Conservation (phyloP, 2,888 invertebrate species). For the Nemotelus pantherinus region DNA sequence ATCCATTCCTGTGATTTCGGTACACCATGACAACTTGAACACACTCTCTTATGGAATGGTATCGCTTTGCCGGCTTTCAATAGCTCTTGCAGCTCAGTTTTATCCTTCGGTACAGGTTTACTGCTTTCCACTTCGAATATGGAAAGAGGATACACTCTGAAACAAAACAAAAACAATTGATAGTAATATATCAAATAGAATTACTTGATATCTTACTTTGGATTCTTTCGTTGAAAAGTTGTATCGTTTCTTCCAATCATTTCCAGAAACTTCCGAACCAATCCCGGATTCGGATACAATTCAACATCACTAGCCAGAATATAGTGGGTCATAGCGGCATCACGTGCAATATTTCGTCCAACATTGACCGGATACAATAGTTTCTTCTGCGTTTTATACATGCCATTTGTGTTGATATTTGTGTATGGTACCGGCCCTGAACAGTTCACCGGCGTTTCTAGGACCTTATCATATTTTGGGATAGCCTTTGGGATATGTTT, state of each 20-base stretch:
- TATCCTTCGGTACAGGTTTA: slow-evolving; percentile 74
- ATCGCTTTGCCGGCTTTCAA: slow-evolving; percentile 81
- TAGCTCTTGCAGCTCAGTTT: slow-evolving; percentile 78
- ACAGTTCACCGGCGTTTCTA: slow-evolving; percentile 76
- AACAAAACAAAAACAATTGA: slow-evolving; percentile 50
- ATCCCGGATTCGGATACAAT: slow-evolving; percentile 85
- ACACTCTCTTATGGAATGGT: slow-evolving; percentile 91
- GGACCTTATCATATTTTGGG: slow-evolving; percentile 72
- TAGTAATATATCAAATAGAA: background rate
- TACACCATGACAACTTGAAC: slow-evolving; percentile 88
- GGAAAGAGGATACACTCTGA: slow-evolving; percentile 85
- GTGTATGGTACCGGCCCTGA: slow-evolving; percentile 75
- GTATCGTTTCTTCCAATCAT: slow-evolving; percentile 81
- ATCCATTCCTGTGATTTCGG: slow-evolving; percentile 88
- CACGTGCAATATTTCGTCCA: slow-evolving; percentile 88
- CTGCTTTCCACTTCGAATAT: slow-evolving; percentile 86
- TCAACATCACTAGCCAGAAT: slow-evolving; percentile 90
- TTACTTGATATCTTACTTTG: slow-evolving; percentile 61
- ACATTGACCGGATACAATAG: slow-evolving; percentile 90
- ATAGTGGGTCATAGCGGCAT: slow-evolving; percentile 82
- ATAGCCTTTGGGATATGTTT: slow-evolving; percentile 84
- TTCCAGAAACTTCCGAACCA: slow-evolving; percentile 82
- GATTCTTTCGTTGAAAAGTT: slow-evolving; percentile 70
- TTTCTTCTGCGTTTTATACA: slow-evolving; percentile 83
- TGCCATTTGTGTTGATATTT: slow-evolving; percentile 71